Evolutionary conservation across 2,797 vertebrate species (phyloP).

Genomic region (Acipenser transmontanus): DNA sequence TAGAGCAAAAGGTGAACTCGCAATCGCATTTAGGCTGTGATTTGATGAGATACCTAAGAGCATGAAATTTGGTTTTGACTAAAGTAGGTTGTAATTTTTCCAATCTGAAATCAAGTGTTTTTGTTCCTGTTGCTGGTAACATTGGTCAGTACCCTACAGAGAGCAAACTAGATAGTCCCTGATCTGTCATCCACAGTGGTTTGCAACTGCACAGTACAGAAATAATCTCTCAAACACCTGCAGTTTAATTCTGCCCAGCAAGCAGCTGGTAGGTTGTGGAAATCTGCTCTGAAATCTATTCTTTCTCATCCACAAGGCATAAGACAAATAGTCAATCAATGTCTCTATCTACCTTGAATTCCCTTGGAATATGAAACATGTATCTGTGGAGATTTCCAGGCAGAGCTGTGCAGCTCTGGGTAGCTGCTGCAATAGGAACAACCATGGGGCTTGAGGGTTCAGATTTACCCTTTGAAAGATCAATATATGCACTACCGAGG

Average conservation of each 20-base stretch:
- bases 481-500: too few relatives aligned
- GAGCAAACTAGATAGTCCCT: background rate
- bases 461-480: background rate
- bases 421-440: background rate
- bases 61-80: background rate
- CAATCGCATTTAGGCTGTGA: background rate
- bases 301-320: background rate
- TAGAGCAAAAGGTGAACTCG: constrained; percentile 31
- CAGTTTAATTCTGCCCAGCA: background rate
- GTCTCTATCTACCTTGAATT: background rate
- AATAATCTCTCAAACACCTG: constrained; percentile 1
- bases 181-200: background rate
- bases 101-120: background rate
- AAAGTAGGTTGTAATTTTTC: background rate
- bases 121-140: background rate
- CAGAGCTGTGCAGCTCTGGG: background rate
- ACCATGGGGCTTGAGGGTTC: background rate
- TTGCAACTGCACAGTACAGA: background rate
- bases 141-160: background rate
- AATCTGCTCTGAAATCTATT: background rate
- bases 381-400: background rate
- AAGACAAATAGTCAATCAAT: constrained; percentile 2
- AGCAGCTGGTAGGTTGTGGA: background rate
- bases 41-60: background rate
- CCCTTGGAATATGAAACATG: background rate